Percentiles rank a stretch among this genome's conserved stretches.
phyloP scores from a whole-genome alignment of 2,888 invertebrate species.

The Euzetes globulus region DNA sequence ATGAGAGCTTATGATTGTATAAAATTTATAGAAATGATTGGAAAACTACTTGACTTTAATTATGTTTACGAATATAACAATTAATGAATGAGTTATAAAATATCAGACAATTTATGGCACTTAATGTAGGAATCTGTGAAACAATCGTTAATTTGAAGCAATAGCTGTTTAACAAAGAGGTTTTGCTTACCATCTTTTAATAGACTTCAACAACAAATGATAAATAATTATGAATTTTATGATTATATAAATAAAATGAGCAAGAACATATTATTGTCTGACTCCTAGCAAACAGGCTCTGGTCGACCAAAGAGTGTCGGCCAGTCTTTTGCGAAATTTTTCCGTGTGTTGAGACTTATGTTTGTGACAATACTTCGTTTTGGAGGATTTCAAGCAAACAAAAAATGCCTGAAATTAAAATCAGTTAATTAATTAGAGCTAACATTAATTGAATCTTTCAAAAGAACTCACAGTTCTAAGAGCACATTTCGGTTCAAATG shows the following conservation, averaged over 20 bases:
- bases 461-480: slow-evolving; percentile 38
- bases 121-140: background rate
- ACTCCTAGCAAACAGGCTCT: slow-evolving; percentile 38
- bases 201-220: background rate
- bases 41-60: background rate
- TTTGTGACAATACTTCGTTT: slow-evolving; percentile 36
- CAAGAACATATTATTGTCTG: background rate
- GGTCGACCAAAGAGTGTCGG: slow-evolving; percentile 39
- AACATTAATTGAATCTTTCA: background rate
- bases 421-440: background rate
- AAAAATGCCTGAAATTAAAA: slow-evolving; percentile 40
- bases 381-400: slow-evolving; percentile 37
- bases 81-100: background rate
- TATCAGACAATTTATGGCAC: background rate
- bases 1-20: too few species aligned
- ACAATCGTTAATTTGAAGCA: background rate
- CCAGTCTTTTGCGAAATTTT: slow-evolving; percentile 37
- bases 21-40: background rate
- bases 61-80: background rate
- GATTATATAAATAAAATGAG: background rate
- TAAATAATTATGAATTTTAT: too few species aligned
- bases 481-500: slow-evolving; percentile 39
- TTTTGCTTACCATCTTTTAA: background rate
- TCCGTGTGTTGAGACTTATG: slow-evolving; percentile 32
- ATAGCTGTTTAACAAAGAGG: background rate